Conservation (phyloP, 2,797 vertebrate genomes). For the Natrix natrix region DNA sequence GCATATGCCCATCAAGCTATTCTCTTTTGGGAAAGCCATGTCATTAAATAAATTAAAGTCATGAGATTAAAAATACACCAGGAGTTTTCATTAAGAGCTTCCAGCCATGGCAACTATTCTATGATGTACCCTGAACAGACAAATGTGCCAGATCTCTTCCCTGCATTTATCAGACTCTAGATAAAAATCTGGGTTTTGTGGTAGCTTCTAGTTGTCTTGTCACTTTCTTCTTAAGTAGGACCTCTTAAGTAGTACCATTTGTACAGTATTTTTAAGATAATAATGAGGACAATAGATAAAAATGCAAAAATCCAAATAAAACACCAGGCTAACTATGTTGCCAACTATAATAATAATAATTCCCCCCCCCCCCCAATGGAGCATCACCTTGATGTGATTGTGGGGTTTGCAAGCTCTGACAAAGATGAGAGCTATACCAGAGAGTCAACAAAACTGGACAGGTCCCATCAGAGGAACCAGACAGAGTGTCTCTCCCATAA, state of each 20-base stretch:
- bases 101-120: neutral
- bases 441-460: neutral
- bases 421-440: neutral
- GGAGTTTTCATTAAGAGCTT: neutral
- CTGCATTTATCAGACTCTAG: neutral
- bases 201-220: neutral
- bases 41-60: neutral
- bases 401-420: neutral
- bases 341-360: too few species aligned
- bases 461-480: too few species aligned
- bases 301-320: neutral
- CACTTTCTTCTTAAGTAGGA: neutral
- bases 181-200: neutral
- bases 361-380: neutral
- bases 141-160: neutral
- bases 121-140: neutral
- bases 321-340: neutral
- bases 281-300: neutral
- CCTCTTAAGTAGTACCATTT: neutral
- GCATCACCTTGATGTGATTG: neutral
- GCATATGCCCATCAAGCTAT: neutral
- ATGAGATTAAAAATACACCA: neutral
- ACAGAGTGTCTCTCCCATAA: too few species aligned
- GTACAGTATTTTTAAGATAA: neutral
- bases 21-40: neutral